phyloP scores from a whole-genome alignment of 2,113 vertebrate species.

The Numida meleagris region DNA sequence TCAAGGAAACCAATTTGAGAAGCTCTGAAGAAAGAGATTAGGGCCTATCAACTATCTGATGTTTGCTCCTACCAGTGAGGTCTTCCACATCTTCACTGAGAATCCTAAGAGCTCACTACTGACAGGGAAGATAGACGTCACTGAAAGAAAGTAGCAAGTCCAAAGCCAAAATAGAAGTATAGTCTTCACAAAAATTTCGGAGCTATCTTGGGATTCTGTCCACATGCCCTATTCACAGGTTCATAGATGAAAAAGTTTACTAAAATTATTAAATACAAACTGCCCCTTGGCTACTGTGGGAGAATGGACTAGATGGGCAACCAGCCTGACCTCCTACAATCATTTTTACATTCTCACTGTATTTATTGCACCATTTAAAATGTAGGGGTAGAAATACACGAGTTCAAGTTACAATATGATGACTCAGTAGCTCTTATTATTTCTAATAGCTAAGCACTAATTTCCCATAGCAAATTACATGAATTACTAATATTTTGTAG shows the following conservation, averaged over 20 bases:
- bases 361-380: background rate
- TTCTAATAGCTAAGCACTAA: constrained; percentile 7
- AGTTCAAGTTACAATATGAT: background rate
- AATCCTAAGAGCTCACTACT: background rate
- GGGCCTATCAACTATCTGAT: background rate
- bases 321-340: background rate
- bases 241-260: background rate
- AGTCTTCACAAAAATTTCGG: background rate
- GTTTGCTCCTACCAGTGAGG: background rate
- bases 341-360: background rate
- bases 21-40: background rate
- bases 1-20: background rate
- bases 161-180: background rate
- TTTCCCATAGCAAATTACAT: constrained; percentile 18
- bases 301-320: background rate
- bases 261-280: background rate
- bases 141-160: background rate
- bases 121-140: background rate
- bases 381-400: background rate
- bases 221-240: background rate
- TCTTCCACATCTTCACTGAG: background rate
- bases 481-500: background rate
- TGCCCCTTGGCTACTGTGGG: background rate
- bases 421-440: background rate
- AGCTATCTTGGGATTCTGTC: background rate